phyloP scores from a whole-genome alignment of 1,140 invertebrate genomes.

The Drosophila kanapiae region DNA sequence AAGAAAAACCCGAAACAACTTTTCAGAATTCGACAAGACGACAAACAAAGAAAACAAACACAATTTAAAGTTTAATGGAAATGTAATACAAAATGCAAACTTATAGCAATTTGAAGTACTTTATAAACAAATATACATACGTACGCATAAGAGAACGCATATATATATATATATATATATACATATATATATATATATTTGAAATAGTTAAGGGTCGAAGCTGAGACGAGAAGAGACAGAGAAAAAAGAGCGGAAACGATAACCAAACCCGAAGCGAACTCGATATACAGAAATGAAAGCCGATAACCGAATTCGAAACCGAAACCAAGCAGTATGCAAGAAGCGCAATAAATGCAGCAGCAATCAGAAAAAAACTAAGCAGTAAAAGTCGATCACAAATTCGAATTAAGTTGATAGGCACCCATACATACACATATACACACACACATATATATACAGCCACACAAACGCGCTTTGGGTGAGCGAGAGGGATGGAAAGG shows the following conservation, averaged over 20 bases:
- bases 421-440: constrained; percentile 13
- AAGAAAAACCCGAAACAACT: constrained; percentile 16
- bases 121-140: constrained; percentile 73
- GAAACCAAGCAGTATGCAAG: constrained; percentile 20
- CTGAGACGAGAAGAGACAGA: constrained; percentile 37
- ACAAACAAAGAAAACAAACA: constrained; percentile 39
- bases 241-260: constrained; percentile 31
- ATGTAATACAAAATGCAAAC: constrained; percentile 81
- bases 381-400: constrained; percentile 42
- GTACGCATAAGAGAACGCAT: constrained; percentile 52
- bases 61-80: constrained; percentile 60
- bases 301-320: constrained; percentile 3
- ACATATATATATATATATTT: constrained; percentile 62
- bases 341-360: constrained; percentile 34
- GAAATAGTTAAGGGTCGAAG: constrained; percentile 59
- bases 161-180: constrained; percentile 57
- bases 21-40: constrained; percentile 50
- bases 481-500: constrained; percentile 37
- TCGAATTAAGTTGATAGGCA: constrained; percentile 52
- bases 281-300: constrained; percentile 3
- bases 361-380: constrained; percentile 33
- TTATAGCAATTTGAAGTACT: constrained; percentile 82
- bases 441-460: constrained; percentile 9
- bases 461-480: constrained; percentile 14
- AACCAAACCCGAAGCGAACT: constrained; percentile 20